Base-by-base conservation (phyloP, 2,888 invertebrate genomes). In the Nomada ferruginata region DNA sequence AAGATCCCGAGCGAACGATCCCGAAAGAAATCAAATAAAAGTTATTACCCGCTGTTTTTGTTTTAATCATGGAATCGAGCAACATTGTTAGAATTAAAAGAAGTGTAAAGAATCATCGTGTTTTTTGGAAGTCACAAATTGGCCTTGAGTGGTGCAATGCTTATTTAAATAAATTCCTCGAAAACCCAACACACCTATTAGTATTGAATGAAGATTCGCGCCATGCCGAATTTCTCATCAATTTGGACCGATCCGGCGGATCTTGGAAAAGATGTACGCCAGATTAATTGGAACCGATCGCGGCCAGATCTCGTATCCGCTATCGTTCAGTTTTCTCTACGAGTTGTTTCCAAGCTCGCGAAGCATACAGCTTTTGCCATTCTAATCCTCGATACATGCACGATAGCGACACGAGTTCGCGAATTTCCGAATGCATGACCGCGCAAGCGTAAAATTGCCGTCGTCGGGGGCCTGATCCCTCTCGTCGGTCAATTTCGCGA, bases 401-500 rank as follows among this genome's bases (percentile, higher is more conserved):
- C 20, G 13, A 26, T 13, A 13, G 11, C 26, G 20, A 26, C 15
- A 44, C 36, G 10, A 44, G 36, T 29, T 60, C 2, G 4, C n/a
- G 7, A 23, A 29, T 66, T 57, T 23, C 5, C 18, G n/a, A 15
- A 26, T 4, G 20, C 1, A 18, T 2, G 10, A 36, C 13, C 23
- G 57, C 69, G 78, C 78, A 76, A 20, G 78, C 78, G 77, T 44
- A 0, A 29, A 2, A 11, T 52, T 3, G 2, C 23, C 1, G 29
- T 7, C n/a, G 15, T 3, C 42, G 42, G 23, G 36, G 26, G 10
- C 47, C 29, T 18, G 2, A 3, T 13, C 5, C 36, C 9, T 2
- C 13, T 57, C 29, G 78, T 80, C 86, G 84, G 83, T 82, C 79
- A 86, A 88, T 87, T 36, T 90, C 77, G 87, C 86, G 74, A 57